These are phyloP conservation scores for Agrypnus murinus DNA, from an alignment of 2,888 invertebrate species.

Conservation along the genomic window DNA sequence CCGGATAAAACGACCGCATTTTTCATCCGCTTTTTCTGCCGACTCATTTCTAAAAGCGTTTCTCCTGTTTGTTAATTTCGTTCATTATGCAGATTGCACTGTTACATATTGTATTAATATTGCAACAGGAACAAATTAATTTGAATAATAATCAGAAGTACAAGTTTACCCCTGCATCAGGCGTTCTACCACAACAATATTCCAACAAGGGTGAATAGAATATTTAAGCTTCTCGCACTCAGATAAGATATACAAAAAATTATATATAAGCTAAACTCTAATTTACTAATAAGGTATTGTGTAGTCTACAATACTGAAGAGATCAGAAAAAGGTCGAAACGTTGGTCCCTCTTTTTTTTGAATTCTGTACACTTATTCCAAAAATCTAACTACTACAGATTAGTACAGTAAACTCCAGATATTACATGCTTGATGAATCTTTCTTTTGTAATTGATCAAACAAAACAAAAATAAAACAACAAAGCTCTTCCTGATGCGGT, in stretches of 20 bases:
- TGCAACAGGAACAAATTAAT: slow-evolving; percentile 46
- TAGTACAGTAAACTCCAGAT: too few relatives aligned
- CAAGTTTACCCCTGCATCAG: slow-evolving; percentile 24
- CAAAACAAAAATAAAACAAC: not conserved
- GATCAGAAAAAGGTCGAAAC: too few relatives aligned
- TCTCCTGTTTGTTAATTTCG: slow-evolving; percentile 45
- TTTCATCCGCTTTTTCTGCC: slow-evolving; percentile 58
- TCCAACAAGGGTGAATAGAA: too few relatives aligned
- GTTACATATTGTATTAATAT: slow-evolving; percentile 42
- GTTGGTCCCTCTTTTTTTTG: too few relatives aligned
- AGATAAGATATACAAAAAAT: too few relatives aligned
- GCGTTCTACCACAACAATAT: not conserved
- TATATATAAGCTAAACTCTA: too few relatives aligned
- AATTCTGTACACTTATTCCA: too few relatives aligned
- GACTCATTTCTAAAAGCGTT: slow-evolving; percentile 38
- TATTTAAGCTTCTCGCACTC: too few relatives aligned
- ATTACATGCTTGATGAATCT: not conserved
- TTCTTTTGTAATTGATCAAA: not conserved
- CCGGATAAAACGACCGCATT: slow-evolving; percentile 60
- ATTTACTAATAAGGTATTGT: too few relatives aligned
- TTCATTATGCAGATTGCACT: slow-evolving; percentile 46
- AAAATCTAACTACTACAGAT: too few relatives aligned
- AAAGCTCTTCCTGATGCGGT: slow-evolving; percentile 5
- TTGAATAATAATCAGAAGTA: slow-evolving; percentile 39
- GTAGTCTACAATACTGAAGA: too few relatives aligned